Evolutionary conservation across 2,113 vertebrate species (phyloP).

Genomic region (Hippoglossus stenolepis): DNA sequence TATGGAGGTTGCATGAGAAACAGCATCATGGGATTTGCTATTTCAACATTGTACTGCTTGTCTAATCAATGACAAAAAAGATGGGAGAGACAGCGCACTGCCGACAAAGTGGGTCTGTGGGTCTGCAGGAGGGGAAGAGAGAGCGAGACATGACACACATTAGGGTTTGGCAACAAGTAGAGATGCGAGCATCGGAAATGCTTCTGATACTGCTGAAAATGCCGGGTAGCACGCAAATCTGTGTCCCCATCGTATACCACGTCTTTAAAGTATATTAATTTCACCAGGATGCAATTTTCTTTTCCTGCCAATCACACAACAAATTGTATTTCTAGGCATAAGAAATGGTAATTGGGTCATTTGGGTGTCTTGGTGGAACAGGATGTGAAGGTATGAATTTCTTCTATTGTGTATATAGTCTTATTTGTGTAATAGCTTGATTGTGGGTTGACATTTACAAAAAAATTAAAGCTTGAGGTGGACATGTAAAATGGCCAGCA

Average conservation of each 20-base stretch:
- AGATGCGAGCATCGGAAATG: too few relatives aligned
- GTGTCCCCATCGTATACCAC: too few relatives aligned
- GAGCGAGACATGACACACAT: neutral
- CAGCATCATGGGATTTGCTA: constrained; percentile 1
- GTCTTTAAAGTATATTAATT: too few relatives aligned
- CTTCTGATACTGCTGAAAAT: too few relatives aligned
- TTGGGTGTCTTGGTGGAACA: too few relatives aligned
- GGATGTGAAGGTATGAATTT: neutral
- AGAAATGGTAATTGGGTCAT: neutral
- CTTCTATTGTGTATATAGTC: neutral
- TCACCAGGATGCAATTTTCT: too few relatives aligned
- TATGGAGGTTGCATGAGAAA: constrained; percentile 7
- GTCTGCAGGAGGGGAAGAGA: neutral
- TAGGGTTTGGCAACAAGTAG: neutral
- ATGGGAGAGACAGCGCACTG: neutral
- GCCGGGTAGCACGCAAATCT: too few relatives aligned
- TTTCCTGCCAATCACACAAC: too few relatives aligned
- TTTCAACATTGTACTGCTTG: constrained; percentile 30
- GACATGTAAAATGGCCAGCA: neutral
- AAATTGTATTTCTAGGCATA: neutral
- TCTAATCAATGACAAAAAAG: constrained; percentile 22
- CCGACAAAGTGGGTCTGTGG: neutral
- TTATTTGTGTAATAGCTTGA: neutral
- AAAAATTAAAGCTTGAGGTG: constrained; percentile 2
- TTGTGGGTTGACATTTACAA: neutral